Conservation (phyloP, 2,113 vertebrate species). For the Tetraodon nigroviridis region DNA sequence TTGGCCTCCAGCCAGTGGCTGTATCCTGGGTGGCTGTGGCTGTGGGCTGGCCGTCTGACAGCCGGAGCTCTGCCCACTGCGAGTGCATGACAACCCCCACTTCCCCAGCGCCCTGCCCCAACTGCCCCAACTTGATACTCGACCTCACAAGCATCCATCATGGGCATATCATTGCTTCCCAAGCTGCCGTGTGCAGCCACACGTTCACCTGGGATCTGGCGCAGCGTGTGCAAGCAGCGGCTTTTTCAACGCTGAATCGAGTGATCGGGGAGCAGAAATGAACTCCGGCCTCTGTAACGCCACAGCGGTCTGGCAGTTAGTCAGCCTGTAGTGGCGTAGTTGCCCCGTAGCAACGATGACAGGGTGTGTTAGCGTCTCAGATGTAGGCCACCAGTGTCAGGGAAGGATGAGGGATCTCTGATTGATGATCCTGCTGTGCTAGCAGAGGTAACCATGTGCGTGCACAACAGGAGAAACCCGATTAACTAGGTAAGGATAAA, state of each 20-base stretch:
- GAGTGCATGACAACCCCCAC: conserved; percentile 68
- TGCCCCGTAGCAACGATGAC: conserved; percentile 71
- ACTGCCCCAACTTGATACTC: conserved; percentile 65
- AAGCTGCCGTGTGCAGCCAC: conserved; percentile 67
- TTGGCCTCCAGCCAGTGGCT: conserved; percentile 75
- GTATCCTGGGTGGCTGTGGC: conserved; percentile 75
- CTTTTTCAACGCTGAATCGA: conserved; percentile 59
- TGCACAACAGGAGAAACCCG: conserved; percentile 1
- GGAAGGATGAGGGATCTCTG: conserved; percentile 78
- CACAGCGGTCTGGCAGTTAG: conserved; percentile 73
- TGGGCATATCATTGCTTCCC: conserved; percentile 68
- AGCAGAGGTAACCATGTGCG: conserved; percentile 50
- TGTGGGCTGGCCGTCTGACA: conserved; percentile 74
- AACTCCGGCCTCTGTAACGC: conserved; percentile 63
- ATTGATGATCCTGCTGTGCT: conserved; percentile 79
- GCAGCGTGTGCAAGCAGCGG: conserved; percentile 46
- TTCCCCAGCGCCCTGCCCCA: conserved; percentile 63
- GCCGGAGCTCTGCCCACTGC: conserved; percentile 59
- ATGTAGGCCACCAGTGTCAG: conserved; percentile 67
- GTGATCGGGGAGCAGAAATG: conserved; percentile 43
- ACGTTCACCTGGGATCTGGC: conserved; percentile 68
- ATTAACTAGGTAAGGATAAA: too few relatives aligned
- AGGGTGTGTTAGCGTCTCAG: conserved; percentile 72
- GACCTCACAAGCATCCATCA: conserved; percentile 70
- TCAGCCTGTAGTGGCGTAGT: conserved; percentile 65